Evolutionary conservation across 2,797 vertebrate species (phyloP), one percentile per base, ranked within the genome.

Genomic region (Poliocrania exsul): DNA sequence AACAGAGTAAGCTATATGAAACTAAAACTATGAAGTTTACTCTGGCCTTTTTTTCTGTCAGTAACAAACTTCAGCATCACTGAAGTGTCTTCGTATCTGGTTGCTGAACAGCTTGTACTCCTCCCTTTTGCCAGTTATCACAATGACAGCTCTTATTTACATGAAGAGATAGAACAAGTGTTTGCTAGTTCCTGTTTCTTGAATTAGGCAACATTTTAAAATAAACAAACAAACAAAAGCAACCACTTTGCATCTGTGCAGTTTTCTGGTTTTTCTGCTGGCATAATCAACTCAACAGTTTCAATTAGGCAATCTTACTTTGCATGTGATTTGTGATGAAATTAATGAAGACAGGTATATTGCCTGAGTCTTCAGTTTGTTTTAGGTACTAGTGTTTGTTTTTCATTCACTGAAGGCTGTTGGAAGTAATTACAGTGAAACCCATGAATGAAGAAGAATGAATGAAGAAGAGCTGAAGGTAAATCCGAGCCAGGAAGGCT

Each of bases 121-220:
- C 72, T 85, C 92, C 92, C 89, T 92, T 78, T 44, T 74, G 49
- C 57, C 21, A 35, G 15, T 90, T 96, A 92, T 93, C 78, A 35
- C 53, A 40, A 8, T 46, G 53, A 46, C 75, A 91, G 51, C 60
- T 56, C 44, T 66, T 83, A 67, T 91, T 60, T 81, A 81, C 75
- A 81, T 37, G 16, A 31, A 47, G 70, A 71, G 12, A 49, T 69
- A 77, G 40, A 64, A 51, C 3, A 10, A 67, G 13, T 82, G 56
- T 54, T 81, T 57, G 42, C 70, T 20, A 10, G 26, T 58, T 89
- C 60, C 64, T 60, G 2, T 35, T 84, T 94, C 77, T 90, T 87
- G 31, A 51, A 35, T 60, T 79, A 86, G 44, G 79, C 56, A 70
- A 20, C 57, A 42, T 72, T 78, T 90, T 37, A 19, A 70, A 91